These are phyloP conservation scores for Labia minor DNA, from an alignment of 2,888 invertebrate species.

Conservation along the genomic window DNA sequence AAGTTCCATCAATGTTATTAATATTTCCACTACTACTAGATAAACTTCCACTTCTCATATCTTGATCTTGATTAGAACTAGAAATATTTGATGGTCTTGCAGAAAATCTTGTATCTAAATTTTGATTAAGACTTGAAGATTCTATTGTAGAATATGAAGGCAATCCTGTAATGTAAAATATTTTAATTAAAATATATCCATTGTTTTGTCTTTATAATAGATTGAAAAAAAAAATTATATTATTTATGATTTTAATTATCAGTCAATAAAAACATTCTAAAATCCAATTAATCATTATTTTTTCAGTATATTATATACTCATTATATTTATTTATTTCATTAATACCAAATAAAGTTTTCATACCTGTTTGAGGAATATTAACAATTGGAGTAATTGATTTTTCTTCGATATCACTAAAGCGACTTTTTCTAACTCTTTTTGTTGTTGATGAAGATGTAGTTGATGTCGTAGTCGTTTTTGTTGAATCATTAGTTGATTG, in stretches of 20 bases:
- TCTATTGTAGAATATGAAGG: neutral
- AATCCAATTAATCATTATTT: too few relatives aligned
- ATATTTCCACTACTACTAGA: neutral
- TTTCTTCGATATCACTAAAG: neutral
- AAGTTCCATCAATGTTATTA: neutral
- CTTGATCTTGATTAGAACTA: neutral
- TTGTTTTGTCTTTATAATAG: too few relatives aligned
- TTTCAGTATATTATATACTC: too few relatives aligned
- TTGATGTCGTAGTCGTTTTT: neutral
- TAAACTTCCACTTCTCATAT: neutral
- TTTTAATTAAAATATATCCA: neutral
- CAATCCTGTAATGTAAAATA: neutral
- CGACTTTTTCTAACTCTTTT: neutral
- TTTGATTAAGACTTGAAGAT: neutral
- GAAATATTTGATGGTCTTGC: neutral
- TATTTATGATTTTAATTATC: too few relatives aligned
- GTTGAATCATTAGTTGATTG: neutral
- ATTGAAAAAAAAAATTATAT: too few relatives aligned
- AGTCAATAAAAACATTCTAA: too few relatives aligned
- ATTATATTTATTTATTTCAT: too few relatives aligned
- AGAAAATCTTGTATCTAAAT: neutral
- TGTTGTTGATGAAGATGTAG: neutral
- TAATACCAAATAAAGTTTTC: too few relatives aligned
- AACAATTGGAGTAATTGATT: neutral
- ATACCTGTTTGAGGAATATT: neutral